These are phyloP conservation scores for Antechinus stuartii DNA, from an alignment of 2,113 vertebrate genomes.

Conservation along the genomic window DNA sequence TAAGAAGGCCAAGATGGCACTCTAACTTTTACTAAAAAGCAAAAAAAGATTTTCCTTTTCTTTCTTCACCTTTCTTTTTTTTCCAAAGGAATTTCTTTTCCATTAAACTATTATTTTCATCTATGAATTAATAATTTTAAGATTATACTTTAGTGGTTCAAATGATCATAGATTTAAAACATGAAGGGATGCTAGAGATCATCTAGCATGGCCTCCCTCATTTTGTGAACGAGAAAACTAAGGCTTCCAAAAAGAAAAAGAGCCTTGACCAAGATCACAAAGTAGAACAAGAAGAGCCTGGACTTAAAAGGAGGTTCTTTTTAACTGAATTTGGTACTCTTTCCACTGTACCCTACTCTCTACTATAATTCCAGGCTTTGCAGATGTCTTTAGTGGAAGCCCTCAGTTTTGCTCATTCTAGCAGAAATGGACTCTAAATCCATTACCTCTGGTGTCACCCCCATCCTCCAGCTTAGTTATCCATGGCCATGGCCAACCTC, in stretches of 20 bases:
- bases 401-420: not conserved
- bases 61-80: not conserved
- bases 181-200: not conserved
- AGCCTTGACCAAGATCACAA: not conserved
- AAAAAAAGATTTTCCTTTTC: not conserved
- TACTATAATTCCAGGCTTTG: not conserved
- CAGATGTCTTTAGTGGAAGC: not conserved
- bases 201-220: not conserved
- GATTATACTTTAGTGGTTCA: not conserved
- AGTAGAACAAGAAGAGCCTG: not conserved
- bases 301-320: not conserved
- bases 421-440: not conserved
- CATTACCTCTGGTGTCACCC: not conserved
- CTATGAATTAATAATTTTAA: not conserved
- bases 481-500: not conserved
- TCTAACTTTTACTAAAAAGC: rapidly evolving
- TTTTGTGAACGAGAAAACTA: not conserved
- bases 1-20: rapidly evolving
- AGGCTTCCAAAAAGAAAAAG: not conserved
- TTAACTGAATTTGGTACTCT: not conserved
- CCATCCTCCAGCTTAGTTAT: not conserved
- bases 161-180: not conserved
- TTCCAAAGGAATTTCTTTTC: not conserved
- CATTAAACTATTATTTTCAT: not conserved
- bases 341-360: not conserved